These are phyloP conservation scores for Echinops telfairi DNA, from an alignment of 2,113 vertebrate species.

Conservation along the genomic window DNA sequence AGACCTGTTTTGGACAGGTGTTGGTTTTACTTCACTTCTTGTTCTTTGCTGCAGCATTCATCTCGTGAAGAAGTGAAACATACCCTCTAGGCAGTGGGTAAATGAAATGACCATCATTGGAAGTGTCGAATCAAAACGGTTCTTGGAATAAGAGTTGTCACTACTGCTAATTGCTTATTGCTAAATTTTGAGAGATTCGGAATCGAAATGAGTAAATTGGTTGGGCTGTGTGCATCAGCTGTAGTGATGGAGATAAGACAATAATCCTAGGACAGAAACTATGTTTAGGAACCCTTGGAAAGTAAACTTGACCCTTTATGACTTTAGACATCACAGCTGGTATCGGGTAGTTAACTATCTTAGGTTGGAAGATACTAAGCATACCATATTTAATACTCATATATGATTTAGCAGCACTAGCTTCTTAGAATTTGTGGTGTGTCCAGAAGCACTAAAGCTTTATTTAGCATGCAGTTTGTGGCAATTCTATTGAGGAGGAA, in stretches of 20 bases:
- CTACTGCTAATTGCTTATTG: slow-evolving; percentile 88
- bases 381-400: slow-evolving; percentile 94
- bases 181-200: slow-evolving; percentile 86
- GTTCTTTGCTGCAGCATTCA: slow-evolving; percentile 66
- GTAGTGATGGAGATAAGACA: slow-evolving; percentile 90
- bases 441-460: slow-evolving; percentile 91
- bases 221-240: slow-evolving; percentile 86
- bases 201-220: slow-evolving; percentile 82
- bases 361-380: slow-evolving; percentile 93
- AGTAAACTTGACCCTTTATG: slow-evolving; percentile 91
- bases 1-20: slow-evolving; percentile 83
- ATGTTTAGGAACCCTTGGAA: slow-evolving; percentile 90
- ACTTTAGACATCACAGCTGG: slow-evolving; percentile 92
- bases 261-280: slow-evolving; percentile 90
- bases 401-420: slow-evolving; percentile 93
- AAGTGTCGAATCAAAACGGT: slow-evolving; percentile 85
- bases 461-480: slow-evolving; percentile 99
- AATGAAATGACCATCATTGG: slow-evolving; percentile 77
- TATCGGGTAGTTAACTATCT: slow-evolving; percentile 93
- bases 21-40: slow-evolving; percentile 83
- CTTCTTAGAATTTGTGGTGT: slow-evolving; percentile 91
- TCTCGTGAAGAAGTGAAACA: slow-evolving; percentile 79
- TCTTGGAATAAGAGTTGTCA: slow-evolving; percentile 83
- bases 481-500: slow-evolving; percentile 96
- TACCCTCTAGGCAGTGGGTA: slow-evolving; percentile 74